Conservation (phyloP, 2,797 vertebrate species). For the Liasis olivaceus region DNA sequence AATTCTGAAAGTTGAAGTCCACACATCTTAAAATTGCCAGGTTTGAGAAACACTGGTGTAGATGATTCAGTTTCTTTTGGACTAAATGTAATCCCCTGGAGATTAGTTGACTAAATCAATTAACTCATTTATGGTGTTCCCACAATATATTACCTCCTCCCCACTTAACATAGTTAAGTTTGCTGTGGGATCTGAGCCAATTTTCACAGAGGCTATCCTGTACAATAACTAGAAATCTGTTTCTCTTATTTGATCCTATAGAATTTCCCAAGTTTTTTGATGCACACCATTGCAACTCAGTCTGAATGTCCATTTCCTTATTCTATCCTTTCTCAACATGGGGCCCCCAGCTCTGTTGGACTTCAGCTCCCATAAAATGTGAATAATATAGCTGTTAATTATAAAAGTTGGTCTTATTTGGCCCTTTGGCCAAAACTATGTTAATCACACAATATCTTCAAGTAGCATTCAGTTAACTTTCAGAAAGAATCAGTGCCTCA, state of each 20-base stretch:
- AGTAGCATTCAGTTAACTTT: not conserved
- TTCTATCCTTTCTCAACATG: not conserved
- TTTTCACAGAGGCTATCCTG: not conserved
- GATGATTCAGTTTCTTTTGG: not conserved
- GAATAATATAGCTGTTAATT: not conserved
- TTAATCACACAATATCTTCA: not conserved
- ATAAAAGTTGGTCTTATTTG: not conserved
- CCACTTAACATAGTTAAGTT: not conserved
- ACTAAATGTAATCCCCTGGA: not conserved
- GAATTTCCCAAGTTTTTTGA: not conserved
- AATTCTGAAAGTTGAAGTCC: not conserved
- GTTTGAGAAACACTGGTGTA: not conserved
- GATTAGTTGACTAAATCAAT: not conserved
- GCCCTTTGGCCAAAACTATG: not conserved
- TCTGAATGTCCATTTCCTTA: not conserved
- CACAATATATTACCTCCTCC: not conserved
- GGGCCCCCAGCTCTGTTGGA: not conserved
- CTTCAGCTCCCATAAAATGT: not conserved
- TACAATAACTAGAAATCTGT: not conserved
- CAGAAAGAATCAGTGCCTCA: not conserved
- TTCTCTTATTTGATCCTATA: not conserved
- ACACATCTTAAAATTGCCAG: not conserved
- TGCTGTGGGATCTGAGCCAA: not conserved
- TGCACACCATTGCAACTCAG: not conserved
- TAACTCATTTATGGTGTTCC: not conserved